Evolutionary conservation across 2,113 vertebrate species (phyloP).

Genomic region (Heloderma charlesbogerti): DNA sequence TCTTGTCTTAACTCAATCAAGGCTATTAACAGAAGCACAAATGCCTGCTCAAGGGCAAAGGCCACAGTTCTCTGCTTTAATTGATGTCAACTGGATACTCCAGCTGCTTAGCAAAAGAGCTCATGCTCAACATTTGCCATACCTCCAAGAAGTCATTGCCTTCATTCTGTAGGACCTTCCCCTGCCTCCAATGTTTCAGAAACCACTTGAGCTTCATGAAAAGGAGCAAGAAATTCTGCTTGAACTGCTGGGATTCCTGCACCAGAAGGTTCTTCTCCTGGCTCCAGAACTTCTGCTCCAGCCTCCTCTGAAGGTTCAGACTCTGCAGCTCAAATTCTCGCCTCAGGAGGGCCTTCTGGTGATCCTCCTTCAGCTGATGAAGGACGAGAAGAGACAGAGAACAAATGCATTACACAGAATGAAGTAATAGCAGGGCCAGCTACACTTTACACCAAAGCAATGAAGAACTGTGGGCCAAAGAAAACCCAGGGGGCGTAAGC

Average conservation of each 20-base stretch:
- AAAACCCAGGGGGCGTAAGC: not conserved
- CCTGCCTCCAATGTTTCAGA: slow-evolving; percentile 94
- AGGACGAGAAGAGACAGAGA: rapidly evolving
- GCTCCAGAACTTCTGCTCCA: slow-evolving; percentile 96
- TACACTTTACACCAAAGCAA: not conserved
- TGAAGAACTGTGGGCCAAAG: not conserved
- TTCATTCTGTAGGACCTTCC: slow-evolving; percentile 87
- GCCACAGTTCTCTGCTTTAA: not conserved
- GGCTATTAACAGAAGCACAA: not conserved
- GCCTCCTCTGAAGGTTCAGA: slow-evolving; percentile 89
- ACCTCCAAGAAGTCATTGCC: slow-evolving; percentile 94
- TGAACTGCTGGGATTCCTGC: slow-evolving; percentile 95
- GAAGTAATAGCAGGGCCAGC: not conserved
- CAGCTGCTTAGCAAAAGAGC: not conserved
- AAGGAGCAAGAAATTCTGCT: slow-evolving; percentile 92
- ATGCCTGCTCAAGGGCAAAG: not conserved
- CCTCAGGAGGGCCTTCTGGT: slow-evolving; percentile 91
- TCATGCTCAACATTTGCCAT: slow-evolving; percentile 22
- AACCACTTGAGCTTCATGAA: slow-evolving; percentile 98
- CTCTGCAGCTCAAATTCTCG: slow-evolving; percentile 97
- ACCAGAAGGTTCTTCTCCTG: slow-evolving; percentile 94
- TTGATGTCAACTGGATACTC: not conserved
- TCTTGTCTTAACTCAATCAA: not conserved
- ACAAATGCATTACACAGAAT: not conserved
- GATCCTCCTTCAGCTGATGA: slow-evolving; percentile 91